These are phyloP conservation scores for Pangasius macronema DNA, from an alignment of 2,797 vertebrate genomes.

Conservation along the genomic window DNA sequence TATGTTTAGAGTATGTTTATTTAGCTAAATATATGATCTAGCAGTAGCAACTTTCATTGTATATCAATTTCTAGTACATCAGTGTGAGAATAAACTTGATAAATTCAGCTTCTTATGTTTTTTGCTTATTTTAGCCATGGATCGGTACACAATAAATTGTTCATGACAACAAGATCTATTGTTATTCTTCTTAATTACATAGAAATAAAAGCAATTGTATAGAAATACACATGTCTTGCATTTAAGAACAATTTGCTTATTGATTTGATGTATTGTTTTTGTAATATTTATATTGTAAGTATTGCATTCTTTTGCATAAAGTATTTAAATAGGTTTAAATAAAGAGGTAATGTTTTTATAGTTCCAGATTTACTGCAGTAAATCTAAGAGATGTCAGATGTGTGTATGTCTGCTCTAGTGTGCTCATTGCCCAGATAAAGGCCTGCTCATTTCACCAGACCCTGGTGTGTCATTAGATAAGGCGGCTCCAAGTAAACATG, in stretches of 20 bases:
- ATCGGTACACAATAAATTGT: neutral
- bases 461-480: conserved; percentile 70
- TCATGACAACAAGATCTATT: neutral
- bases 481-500: conserved; percentile 55
- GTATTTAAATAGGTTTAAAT: conserved; percentile 7
- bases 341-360: neutral
- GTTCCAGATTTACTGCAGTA: neutral
- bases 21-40: neutral
- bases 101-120: neutral
- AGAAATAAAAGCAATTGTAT: neutral
- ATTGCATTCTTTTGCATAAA: neutral
- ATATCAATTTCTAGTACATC: neutral
- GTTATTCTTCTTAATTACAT: neutral
- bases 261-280: neutral
- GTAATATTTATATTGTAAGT: neutral
- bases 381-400: conserved; percentile 39
- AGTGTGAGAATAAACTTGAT: neutral
- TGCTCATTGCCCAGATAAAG: conserved; percentile 41
- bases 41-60: neutral
- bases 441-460: conserved; percentile 30
- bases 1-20: neutral
- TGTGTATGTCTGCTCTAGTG: conserved; percentile 3
- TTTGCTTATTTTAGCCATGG: neutral
- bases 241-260: neutral
- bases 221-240: neutral